A percentile compares a stretch with the other conserved stretches of the same genome.
Evolutionary conservation across 1,140 invertebrate species (phyloP).

Genomic region (Neodiprion pinetum): DNA sequence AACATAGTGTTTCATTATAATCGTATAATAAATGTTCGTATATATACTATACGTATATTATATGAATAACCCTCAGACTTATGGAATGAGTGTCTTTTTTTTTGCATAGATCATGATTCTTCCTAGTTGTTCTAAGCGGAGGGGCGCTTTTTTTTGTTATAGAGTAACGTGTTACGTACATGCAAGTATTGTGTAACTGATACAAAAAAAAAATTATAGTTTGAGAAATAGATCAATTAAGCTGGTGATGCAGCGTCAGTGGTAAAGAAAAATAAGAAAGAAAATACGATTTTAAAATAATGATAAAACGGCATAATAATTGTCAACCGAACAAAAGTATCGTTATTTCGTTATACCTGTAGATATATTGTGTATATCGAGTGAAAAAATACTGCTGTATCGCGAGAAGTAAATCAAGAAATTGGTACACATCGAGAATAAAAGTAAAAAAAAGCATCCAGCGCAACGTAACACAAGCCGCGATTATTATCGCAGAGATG

Average conservation of each 20-base stretch:
- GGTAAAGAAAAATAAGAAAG: not conserved
- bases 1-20: too few relatives aligned
- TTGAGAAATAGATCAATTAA: conserved; percentile 11
- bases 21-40: too few relatives aligned
- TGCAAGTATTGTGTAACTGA: not conserved
- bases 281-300: conserved; percentile 11
- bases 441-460: too few relatives aligned
- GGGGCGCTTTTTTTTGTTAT: conserved; percentile 12
- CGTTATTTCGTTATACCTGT: too few relatives aligned
- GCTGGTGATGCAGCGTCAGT: not conserved
- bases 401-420: too few relatives aligned
- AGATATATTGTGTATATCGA: too few relatives aligned
- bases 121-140: conserved; percentile 19
- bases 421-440: not conserved
- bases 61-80: not conserved
- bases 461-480: too few relatives aligned
- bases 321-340: not conserved
- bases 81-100: not conserved
- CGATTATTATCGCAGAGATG: too few relatives aligned
- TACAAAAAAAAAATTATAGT: conserved; percentile 9
- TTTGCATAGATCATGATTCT: not conserved
- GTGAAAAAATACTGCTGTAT: too few relatives aligned
- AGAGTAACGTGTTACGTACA: not conserved
- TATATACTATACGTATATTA: not conserved
- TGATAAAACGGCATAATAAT: not conserved